phyloP scores from a whole-genome alignment of 2,797 vertebrate genomes.

The Lagodon rhomboides region DNA sequence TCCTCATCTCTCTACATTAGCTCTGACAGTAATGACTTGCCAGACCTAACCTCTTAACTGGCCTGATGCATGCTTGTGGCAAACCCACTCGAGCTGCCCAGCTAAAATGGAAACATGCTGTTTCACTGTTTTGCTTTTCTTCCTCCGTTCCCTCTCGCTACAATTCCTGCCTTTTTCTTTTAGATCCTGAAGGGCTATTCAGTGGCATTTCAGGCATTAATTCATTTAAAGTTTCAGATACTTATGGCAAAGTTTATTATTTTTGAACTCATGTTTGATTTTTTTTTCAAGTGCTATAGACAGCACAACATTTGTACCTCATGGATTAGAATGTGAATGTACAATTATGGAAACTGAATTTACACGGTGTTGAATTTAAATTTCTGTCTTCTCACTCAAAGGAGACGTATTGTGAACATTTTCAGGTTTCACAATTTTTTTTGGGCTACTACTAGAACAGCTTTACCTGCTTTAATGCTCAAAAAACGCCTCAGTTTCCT shows the following conservation, averaged over 20 bases:
- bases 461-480: too few species aligned
- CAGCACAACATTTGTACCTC: conserved; percentile 3
- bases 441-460: too few species aligned
- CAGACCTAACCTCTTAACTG: conserved; percentile 83
- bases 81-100: conserved; percentile 69
- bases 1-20: conserved; percentile 85
- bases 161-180: conserved; percentile 45
- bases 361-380: background rate
- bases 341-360: background rate
- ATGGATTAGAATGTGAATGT: background rate
- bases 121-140: conserved; percentile 52
- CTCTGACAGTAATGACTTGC: conserved; percentile 84
- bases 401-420: too few species aligned
- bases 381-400: too few species aligned
- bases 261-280: background rate
- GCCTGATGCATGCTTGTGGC: conserved; percentile 82
- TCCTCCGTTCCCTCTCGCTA: conserved; percentile 11
- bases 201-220: conserved; percentile 30
- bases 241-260: background rate
- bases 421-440: too few species aligned
- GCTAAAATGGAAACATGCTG: conserved; percentile 83
- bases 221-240: conserved; percentile 14
- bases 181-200: conserved; percentile 5
- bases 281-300: conserved; percentile 10
- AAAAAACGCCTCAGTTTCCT: too few species aligned